These are phyloP conservation scores for Antheraea pernyi DNA, from an alignment of 1,140 invertebrate species.

Conservation along the genomic window DNA sequence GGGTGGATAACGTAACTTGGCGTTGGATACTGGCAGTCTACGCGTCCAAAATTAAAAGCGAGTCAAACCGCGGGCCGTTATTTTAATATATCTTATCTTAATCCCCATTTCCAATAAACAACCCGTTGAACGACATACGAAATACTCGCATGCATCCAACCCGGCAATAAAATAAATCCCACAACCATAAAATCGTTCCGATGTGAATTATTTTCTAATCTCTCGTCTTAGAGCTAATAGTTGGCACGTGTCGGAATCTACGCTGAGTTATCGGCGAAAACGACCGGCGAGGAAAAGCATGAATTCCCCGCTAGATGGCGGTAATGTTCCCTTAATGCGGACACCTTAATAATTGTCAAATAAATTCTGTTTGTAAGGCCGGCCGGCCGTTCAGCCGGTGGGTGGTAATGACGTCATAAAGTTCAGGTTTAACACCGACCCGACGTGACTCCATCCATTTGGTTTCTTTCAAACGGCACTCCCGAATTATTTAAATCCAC, in stretches of 20 bases:
- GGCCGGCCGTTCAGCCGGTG: constrained; percentile 44
- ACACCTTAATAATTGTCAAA: constrained; percentile 78
- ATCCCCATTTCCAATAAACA: constrained; percentile 59
- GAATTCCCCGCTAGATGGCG: constrained; percentile 55
- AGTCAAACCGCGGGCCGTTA: not conserved
- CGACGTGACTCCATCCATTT: not conserved
- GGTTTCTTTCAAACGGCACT: not conserved
- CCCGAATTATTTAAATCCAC: not conserved
- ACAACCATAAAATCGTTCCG: constrained; percentile 62
- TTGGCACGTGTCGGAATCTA: constrained; percentile 70
- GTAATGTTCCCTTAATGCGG: constrained; percentile 72
- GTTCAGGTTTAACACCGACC: constrained; percentile 14
- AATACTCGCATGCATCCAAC: constrained; percentile 69
- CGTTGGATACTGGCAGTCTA: too few relatives aligned
- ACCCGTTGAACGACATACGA: constrained; percentile 53
- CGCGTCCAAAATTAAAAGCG: too few relatives aligned
- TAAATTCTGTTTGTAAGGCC: constrained; percentile 63
- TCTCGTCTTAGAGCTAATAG: constrained; percentile 70
- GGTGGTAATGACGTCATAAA: constrained; percentile 72
- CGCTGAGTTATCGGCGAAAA: constrained; percentile 64
- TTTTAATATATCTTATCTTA: not conserved
- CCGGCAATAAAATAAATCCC: constrained; percentile 75
- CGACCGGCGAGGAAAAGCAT: constrained; percentile 71
- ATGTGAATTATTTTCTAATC: constrained; percentile 78
- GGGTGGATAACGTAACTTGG: too few relatives aligned